Percentiles rank a stretch among this genome's conserved stretches.
These are phyloP conservation scores for Python bivittatus DNA, from an alignment of 2,113 vertebrate genomes.

Conservation along the genomic window DNA sequence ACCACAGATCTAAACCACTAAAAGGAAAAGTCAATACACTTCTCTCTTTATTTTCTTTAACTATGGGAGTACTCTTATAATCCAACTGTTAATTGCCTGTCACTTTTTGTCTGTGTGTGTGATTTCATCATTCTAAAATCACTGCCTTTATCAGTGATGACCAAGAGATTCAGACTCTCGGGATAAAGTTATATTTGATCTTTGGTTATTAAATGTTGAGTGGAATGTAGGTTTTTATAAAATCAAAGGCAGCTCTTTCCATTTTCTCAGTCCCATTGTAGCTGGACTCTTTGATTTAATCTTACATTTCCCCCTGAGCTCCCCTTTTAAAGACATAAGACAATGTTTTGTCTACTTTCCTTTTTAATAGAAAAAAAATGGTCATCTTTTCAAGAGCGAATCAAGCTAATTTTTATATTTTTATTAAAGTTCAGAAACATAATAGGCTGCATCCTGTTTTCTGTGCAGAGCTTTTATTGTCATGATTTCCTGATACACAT, in stretches of 20 bases:
- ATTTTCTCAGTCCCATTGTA: slow-evolving; percentile 35
- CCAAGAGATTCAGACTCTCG: slow-evolving; percentile 25
- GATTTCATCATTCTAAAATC: slow-evolving; percentile 20
- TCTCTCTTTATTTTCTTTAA: neutral
- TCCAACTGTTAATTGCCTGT: slow-evolving; percentile 21
- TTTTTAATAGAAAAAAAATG: slow-evolving; percentile 13
- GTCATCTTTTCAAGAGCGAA: neutral
- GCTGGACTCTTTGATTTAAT: slow-evolving; percentile 32
- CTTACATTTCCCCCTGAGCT: slow-evolving; percentile 22
- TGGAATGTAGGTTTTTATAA: slow-evolving; percentile 32
- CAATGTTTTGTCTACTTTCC: slow-evolving; percentile 20
- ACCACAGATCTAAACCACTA: neutral
- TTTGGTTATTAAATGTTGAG: slow-evolving; percentile 24
- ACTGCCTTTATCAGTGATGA: slow-evolving; percentile 27
- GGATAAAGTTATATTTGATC: slow-evolving; percentile 34
- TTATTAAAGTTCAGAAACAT: slow-evolving; percentile 16
- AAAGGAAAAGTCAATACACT: neutral
- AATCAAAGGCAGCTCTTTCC: slow-evolving; percentile 29
- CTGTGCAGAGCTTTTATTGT: slow-evolving; percentile 8
- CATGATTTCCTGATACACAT: neutral
- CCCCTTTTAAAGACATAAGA: slow-evolving; percentile 18
- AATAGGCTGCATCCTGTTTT: neutral
- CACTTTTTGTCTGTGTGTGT: slow-evolving; percentile 6
- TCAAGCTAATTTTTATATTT: slow-evolving; percentile 28
- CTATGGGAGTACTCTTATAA: neutral